Base-by-base conservation (phyloP, 2,888 invertebrate species). In the Tryphoninae sp. region DNA sequence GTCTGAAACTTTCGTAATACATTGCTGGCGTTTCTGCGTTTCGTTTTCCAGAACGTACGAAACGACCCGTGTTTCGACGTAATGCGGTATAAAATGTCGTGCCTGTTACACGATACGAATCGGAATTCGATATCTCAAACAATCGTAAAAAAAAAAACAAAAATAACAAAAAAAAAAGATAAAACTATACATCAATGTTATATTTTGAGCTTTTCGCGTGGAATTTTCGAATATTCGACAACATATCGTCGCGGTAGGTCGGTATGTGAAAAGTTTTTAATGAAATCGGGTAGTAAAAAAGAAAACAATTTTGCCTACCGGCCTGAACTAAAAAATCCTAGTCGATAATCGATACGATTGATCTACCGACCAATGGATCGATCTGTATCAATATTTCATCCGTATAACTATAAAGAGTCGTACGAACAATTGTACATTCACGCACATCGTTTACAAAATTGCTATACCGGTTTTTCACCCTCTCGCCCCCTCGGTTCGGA, bases 1-100 rank as follows among this genome's bases (percentile, higher is more conserved):
- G 78, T 80, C 85, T 83, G 85, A 82, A 90, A 90, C 86, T 90
- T 90, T 90, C 86, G 88, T 90, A 90, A 90, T 90, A 90, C 89
- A 90, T 90, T 90, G 89, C 88, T 68, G 42, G 85, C 88, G 88
- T 89, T 89, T 88, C 88, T 87, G 86, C 84, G 85, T 87, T 84
- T 87, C 85, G 86, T 86, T 53, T 55, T 49, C 67, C 87, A 85
- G 84, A 86, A 26, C 40, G 8, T 82, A 72, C 82, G 68, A 69
- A 73, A 69, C 77, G 16, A 64, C 69, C 80, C 79, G 42, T 42
- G 82, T 82, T 84, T 87, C 86, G 86, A 71, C 83, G 80, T 78
- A 62, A 64, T 81, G 81, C 72, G 64, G 72, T n/a, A 73, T 64
- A 71, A 64, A 73, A 67, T 22, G 40, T 40, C 62, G 26, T 45